Base-by-base conservation (phyloP, 2,888 invertebrate genomes). In the Monochamus alternatus region DNA sequence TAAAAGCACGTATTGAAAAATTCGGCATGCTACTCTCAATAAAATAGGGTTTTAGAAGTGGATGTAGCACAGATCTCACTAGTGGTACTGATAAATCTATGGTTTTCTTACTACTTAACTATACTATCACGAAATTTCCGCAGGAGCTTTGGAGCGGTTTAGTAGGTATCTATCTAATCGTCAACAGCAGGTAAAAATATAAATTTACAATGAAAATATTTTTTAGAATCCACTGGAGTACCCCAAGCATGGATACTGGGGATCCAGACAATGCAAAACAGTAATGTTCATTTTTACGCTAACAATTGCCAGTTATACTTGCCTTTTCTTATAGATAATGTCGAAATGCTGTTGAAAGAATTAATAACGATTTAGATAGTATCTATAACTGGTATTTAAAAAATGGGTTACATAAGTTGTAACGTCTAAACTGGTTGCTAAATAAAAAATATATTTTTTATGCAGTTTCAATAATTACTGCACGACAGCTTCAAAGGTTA, bases 171-270 rank as follows among this genome's bases (percentile, higher is more conserved):
- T 59, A 30, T 3, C 4, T 2, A 4, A 22, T 30, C 2, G 59
- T 2, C 30, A 5, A 22, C 59, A 59, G 5, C 59, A 59, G 9
- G 59, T 59, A 7, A 22, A 30, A 9, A 5, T 59, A 10, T 30
- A 14, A 3, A 1, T 59, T 1, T 8, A 9, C 7, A 9, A 2
- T 4, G 59, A 30, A 1, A 30, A 30, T 4, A 59, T 59, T 30
- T 59, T 8, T 12, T 64, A 44, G 2, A 22, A 44, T 7, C 22
- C 22, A 3, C 9, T 31, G 55, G 43, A 22, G 67, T 55, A 1
- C 65, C 65, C n/a, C 65, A 65, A 30, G 65, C 44, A 10, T 71
- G 43, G 3, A 65, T 63, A 22, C 22, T 63, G 22, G 63, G 63
- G 10, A 7, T 8, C 22, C 3, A 3, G 5, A 47, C 3, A n/a